Evolutionary conservation across 2,113 vertebrate genomes (phyloP).

Genomic region (Carassius carassius): DNA sequence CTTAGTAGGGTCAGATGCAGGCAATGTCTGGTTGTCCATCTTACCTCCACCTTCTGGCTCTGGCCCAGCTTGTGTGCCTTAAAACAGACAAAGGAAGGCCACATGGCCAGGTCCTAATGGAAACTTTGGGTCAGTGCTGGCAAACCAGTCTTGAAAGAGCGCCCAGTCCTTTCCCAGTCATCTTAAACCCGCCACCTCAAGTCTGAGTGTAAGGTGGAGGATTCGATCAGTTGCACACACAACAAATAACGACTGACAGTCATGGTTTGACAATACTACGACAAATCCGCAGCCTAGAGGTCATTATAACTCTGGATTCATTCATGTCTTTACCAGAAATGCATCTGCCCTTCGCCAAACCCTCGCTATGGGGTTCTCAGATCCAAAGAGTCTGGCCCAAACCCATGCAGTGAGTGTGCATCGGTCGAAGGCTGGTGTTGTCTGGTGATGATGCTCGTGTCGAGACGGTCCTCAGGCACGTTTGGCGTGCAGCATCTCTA

Average conservation of each 20-base stretch:
- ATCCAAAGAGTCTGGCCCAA: constrained; percentile 11
- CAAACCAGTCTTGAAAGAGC: constrained; percentile 54
- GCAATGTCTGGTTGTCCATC: constrained; percentile 56
- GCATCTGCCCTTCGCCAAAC: constrained; percentile 5
- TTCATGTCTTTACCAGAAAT: background rate
- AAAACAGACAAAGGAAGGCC: constrained; percentile 44
- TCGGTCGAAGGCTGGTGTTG: constrained; percentile 12
- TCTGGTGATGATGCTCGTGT: constrained; percentile 48
- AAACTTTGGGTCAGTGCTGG: constrained; percentile 20
- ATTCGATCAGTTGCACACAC: constrained; percentile 41
- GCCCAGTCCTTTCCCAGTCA: background rate
- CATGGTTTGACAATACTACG: constrained; percentile 17
- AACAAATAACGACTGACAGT: constrained; percentile 32
- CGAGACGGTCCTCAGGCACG: constrained; percentile 78
- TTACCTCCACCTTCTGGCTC: constrained; percentile 52
- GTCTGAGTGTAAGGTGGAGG: constrained; percentile 39
- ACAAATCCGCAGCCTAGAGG: constrained; percentile 40
- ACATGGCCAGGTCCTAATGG: background rate
- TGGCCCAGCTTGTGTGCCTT: constrained; percentile 59
- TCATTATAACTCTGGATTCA: constrained; percentile 19
- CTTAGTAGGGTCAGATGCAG: constrained; percentile 49
- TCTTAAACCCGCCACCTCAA: constrained; percentile 23
- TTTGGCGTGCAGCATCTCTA: constrained; percentile 99
- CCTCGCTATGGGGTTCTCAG: constrained; percentile 22
- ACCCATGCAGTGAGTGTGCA: constrained; percentile 10